These are phyloP conservation scores for Acanthococcus lagerstroemiae DNA, from an alignment of 2,888 invertebrate genomes.

Conservation along the genomic window DNA sequence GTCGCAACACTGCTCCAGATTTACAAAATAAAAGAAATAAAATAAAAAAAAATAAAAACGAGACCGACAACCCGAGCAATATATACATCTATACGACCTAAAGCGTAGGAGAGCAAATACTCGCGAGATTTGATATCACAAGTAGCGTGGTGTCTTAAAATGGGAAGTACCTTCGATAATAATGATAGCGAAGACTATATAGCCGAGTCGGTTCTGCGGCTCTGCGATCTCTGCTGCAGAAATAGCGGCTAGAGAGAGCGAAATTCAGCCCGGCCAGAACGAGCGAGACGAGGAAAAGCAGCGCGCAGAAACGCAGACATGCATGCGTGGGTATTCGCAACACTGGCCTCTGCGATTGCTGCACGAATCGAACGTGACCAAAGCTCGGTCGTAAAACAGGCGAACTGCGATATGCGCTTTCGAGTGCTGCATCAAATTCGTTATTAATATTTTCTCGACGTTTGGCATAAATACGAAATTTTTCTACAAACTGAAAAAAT, in stretches of 20 bases:
- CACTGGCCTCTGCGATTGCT: not conserved
- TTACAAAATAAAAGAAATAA: not conserved
- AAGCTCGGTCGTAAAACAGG: too few species aligned
- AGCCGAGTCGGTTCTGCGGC: too few species aligned
- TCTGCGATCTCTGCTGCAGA: too few species aligned
- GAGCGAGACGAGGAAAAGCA: not conserved
- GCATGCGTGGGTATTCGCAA: not conserved
- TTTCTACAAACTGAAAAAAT: too few species aligned
- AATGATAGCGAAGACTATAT: constrained; percentile 15
- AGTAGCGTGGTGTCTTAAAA: constrained; percentile 23
- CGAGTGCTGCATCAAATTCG: too few species aligned
- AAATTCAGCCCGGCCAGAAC: too few species aligned
- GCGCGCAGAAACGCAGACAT: not conserved
- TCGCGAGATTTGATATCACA: constrained; percentile 14
- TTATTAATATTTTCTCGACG: too few species aligned
- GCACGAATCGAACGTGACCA: not conserved
- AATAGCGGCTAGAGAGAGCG: too few species aligned
- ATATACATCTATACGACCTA: not conserved
- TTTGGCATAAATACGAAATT: too few species aligned
- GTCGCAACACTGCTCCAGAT: not conserved
- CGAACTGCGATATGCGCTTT: too few species aligned
- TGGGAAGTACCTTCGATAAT: constrained; percentile 23
- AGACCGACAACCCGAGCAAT: not conserved
- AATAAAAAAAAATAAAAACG: not conserved
- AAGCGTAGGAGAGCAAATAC: constrained; percentile 23